Evolutionary conservation across 2,797 vertebrate genomes (phyloP).

Genomic region (Spinus pinus): DNA sequence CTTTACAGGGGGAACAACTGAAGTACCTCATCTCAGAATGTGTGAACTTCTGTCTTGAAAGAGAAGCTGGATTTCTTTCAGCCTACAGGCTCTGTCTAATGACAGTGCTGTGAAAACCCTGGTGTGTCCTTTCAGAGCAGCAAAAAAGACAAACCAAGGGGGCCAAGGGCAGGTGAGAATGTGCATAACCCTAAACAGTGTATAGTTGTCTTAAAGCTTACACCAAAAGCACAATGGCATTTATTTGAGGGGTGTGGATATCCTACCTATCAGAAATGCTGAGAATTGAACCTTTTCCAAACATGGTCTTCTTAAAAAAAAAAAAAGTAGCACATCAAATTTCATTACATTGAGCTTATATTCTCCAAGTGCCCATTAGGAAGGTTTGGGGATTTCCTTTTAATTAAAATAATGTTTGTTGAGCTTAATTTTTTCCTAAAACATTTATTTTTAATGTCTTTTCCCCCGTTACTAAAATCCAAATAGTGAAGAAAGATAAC

Average conservation of each 20-base stretch:
- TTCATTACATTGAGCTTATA: constrained; percentile 40
- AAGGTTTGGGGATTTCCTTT: constrained; percentile 54
- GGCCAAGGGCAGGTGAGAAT: neutral
- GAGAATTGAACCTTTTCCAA: neutral
- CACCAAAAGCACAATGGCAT: neutral
- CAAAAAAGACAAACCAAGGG: neutral
- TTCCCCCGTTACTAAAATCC: constrained; percentile 4
- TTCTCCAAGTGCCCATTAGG: constrained; percentile 47
- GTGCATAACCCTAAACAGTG: neutral
- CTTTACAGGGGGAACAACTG: neutral
- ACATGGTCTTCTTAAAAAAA: neutral
- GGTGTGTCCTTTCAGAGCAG: neutral
- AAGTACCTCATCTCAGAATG: neutral
- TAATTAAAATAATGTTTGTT: constrained; percentile 60
- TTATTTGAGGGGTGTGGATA: neutral
- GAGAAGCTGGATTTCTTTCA: neutral
- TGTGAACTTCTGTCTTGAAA: neutral
- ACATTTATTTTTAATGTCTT: constrained; percentile 44
- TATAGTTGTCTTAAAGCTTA: neutral
- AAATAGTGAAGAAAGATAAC: constrained; percentile 4
- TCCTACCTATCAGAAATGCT: neutral
- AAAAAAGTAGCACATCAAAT: neutral
- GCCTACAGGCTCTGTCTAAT: neutral
- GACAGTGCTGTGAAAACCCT: neutral
- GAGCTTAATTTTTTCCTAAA: constrained; percentile 56